A percentile compares a stretch with the other conserved stretches of the same genome.
phyloP scores from a whole-genome alignment of 2,888 invertebrate species.

The Brachyptera risi region DNA sequence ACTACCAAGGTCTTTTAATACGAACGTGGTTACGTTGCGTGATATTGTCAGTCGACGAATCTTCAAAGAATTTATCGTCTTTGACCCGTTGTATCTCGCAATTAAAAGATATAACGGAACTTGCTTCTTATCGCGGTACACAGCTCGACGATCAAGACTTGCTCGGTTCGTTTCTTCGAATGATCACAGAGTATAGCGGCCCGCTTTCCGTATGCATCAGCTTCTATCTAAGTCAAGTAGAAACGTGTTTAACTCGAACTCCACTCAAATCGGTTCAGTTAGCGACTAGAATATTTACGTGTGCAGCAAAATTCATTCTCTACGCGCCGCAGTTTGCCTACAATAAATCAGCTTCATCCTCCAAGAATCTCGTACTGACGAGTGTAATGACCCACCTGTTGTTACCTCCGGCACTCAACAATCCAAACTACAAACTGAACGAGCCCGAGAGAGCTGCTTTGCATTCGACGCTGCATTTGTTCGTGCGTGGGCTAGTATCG shows the following conservation, averaged over 20 bases:
- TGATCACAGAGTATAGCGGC: neutral
- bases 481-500: neutral
- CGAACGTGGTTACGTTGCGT: constrained; percentile 8
- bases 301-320: constrained; percentile 1
- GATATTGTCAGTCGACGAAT: neutral
- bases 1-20: neutral
- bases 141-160: neutral
- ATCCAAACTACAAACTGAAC: neutral
- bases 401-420: neutral
- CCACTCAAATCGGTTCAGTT: neutral
- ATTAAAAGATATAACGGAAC: neutral
- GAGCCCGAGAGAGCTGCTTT: neutral
- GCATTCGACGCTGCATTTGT: neutral
- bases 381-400: neutral
- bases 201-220: neutral
- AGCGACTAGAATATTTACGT: neutral
- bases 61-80: neutral
- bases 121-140: neutral
- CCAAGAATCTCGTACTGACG: neutral
- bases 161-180: neutral
- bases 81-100: neutral
- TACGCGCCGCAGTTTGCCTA: neutral
- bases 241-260: constrained; percentile 5
- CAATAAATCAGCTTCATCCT: neutral
- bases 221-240: constrained; percentile 1